Base-by-base conservation (phyloP, 2,888 invertebrate genomes). In the Melieria crassipennis region DNA sequence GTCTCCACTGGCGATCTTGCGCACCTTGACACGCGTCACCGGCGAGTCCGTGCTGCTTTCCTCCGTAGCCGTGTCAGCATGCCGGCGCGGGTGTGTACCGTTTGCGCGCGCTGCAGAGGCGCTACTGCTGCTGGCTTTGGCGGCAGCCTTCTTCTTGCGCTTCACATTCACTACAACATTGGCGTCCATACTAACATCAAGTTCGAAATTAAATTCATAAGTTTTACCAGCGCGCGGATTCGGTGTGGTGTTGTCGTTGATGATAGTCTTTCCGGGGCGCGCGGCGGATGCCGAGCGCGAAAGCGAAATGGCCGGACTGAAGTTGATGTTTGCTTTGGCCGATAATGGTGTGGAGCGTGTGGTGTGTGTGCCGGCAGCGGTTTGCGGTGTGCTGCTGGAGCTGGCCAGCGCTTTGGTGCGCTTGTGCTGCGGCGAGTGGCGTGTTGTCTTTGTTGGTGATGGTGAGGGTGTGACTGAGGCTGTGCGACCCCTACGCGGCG, bases 161-260 rank as follows among this genome's bases (percentile, higher is more conserved):
- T 84, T 85, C 0, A 87, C 84, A 73, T 86, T 87, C 1, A 87
- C 84, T 69, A 87, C 80, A 48, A 87, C 85, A 79, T 87, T 85
- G n/a, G 87, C 86, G 75, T 87, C 87, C 81, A 86, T 77, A 73
- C 87, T 87, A 5, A 87, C 86, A 75, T 87, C 85, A 48, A 87
- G 73, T 71, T 87, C 86, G 65, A 87, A 84, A 78, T 87, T 86
- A 30, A 87, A 83, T 73, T 87, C 84, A 70, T 86, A 86, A 0
- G 84, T 85, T 77, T 87, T 87, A 3, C 80, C 80, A 11, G 83
- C 79, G 45, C 81, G 83, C 7, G 82, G 78, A 69, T 84, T 85
- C 0, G 85, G 86, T 0, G 85, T 84, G 5, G 85, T 72, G 52
- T 81, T 81, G 69, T 87, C 84, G 73, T 87, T 87, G 16, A 87